These are phyloP conservation scores for Apodemia mormo DNA, from an alignment of 2,888 invertebrate species.

Conservation along the genomic window DNA sequence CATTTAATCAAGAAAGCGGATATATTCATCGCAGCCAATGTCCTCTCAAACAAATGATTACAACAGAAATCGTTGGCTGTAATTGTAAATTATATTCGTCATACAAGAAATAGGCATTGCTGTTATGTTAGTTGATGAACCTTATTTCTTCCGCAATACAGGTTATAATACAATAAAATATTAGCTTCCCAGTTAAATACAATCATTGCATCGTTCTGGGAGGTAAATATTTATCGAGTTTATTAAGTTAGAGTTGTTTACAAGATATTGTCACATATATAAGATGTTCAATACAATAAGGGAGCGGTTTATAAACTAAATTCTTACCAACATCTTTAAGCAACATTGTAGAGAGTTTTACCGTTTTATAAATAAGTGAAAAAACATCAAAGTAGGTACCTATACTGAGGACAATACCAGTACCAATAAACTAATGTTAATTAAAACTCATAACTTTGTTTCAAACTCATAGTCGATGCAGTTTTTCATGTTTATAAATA, in stretches of 20 bases:
- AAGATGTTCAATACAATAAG: background rate
- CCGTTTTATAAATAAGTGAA: too few relatives aligned
- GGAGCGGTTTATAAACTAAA: background rate
- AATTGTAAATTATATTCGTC: slow-evolving; percentile 27
- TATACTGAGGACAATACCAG: too few relatives aligned
- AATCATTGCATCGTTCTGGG: slow-evolving; percentile 23
- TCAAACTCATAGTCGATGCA: too few relatives aligned
- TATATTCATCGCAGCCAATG: slow-evolving; percentile 41
- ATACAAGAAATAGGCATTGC: slow-evolving; percentile 19
- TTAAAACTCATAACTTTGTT: too few relatives aligned
- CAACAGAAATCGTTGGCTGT: slow-evolving; percentile 25
- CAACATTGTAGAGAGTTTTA: too few relatives aligned
- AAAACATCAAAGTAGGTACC: too few relatives aligned
- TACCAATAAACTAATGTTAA: too few relatives aligned
- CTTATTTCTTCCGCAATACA: background rate
- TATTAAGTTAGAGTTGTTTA: slow-evolving; percentile 23
- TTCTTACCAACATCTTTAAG: too few relatives aligned
- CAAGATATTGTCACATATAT: slow-evolving; percentile 22
- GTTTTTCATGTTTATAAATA: too few relatives aligned
- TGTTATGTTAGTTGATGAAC: background rate
- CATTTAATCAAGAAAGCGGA: slow-evolving; percentile 67
- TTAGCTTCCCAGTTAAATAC: background rate
- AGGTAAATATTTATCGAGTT: slow-evolving; percentile 25
- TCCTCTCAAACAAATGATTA: slow-evolving; percentile 27
- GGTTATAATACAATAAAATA: background rate